Evolutionary conservation across 37 sponge, comb jelly and placozoan genomes (phyloP).

Genomic region (Mnemiopsis leidyi): DNA sequence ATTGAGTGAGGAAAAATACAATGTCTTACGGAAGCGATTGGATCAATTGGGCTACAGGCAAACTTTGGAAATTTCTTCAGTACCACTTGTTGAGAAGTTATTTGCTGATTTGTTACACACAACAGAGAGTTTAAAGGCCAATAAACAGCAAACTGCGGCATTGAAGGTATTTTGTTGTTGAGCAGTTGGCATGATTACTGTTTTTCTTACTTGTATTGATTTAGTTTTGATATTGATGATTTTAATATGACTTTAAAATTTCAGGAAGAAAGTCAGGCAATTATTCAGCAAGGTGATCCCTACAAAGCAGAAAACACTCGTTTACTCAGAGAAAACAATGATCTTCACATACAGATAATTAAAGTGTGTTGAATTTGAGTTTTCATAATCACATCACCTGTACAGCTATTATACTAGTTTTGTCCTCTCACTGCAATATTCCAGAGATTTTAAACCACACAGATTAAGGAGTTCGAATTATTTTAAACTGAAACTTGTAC

Average conservation of each 20-base stretch:
- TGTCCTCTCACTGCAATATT: no score
- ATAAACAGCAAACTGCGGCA: constrained; percentile 72
- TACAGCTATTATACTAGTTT: no score
- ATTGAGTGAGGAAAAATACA: constrained; percentile 86
- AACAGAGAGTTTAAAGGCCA: constrained; percentile 89
- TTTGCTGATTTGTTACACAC: constrained; percentile 96
- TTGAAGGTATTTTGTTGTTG: neutral
- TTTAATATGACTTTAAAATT: no score
- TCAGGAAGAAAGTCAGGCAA: constrained; percentile 56
- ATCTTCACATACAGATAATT: constrained; percentile 86
- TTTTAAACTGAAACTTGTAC: no score
- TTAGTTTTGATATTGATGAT: no score
- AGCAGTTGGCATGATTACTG: no score
- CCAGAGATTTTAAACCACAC: no score
- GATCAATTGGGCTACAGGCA: constrained; percentile 99
- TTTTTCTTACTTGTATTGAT: no score
- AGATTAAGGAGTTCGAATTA: no score
- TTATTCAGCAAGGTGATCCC: constrained; percentile 81
- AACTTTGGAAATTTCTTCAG: constrained; percentile 82
- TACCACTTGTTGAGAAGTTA: constrained; percentile 90
- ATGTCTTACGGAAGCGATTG: constrained; percentile 83
- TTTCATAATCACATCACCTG: no score
- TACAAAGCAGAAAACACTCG: constrained; percentile 92
- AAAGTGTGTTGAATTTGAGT: constrained; percentile 52
- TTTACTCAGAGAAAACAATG: constrained; percentile 85